These are phyloP conservation scores for Germaria angustata DNA, from an alignment of 2,888 invertebrate species.

Conservation along the genomic window DNA sequence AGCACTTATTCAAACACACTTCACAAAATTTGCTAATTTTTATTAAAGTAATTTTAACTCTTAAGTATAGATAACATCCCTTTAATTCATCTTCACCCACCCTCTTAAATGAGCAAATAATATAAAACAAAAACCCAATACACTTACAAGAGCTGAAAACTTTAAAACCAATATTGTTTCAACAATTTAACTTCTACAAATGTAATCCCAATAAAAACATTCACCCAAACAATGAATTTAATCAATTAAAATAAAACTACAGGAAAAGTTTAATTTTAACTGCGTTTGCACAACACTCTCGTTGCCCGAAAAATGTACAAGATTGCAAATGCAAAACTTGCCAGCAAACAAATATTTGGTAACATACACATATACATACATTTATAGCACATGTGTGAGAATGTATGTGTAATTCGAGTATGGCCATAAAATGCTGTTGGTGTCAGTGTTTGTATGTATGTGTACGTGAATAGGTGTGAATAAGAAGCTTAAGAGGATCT, in stretches of 20 bases:
- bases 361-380: not conserved
- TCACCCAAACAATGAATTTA: constrained; percentile 54
- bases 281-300: constrained; percentile 59
- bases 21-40: not conserved
- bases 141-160: constrained; percentile 9
- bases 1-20: no score
- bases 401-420: not conserved
- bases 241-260: constrained; percentile 66
- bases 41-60: not conserved
- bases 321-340: constrained; percentile 44
- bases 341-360: not conserved
- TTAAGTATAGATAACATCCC: no score
- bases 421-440: not conserved
- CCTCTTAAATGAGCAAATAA: no score
- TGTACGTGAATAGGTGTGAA: constrained; percentile 39
- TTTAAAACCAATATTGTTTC: constrained; percentile 55
- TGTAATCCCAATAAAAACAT: constrained; percentile 42
- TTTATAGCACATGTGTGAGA: not conserved
- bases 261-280: constrained; percentile 59
- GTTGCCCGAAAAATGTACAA: constrained; percentile 50
- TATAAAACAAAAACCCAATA: not conserved
- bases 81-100: not conserved
- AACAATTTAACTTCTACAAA: constrained; percentile 52
- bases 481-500: constrained; percentile 55
- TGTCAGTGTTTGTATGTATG: not conserved